phyloP scores from a whole-genome alignment of 53 echinoderm and acorn worm species.

The Luidia sarsii region DNA sequence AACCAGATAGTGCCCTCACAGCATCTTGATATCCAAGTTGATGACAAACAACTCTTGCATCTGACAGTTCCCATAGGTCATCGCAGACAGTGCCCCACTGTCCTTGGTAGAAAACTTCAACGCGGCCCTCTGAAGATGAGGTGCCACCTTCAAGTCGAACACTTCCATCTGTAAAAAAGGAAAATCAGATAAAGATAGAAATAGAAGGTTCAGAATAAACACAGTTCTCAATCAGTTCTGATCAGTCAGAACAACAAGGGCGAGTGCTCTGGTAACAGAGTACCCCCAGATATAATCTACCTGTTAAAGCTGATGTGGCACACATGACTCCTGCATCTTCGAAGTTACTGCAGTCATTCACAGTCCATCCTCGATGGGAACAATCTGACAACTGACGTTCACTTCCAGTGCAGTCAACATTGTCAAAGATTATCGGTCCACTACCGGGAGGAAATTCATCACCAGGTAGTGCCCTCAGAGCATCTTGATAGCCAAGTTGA shows the following conservation, averaged over 20 bases:
- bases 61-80: slow-evolving; percentile 8
- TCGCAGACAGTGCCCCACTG: slow-evolving; percentile 24
- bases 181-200: too few species aligned
- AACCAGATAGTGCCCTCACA: background rate
- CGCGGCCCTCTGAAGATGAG: background rate
- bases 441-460: background rate
- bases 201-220: too few species aligned
- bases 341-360: slow-evolving; percentile 13
- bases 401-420: slow-evolving; percentile 23
- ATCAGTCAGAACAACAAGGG: too few species aligned
- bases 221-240: too few species aligned
- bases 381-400: slow-evolving; percentile 4
- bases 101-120: slow-evolving; percentile 23
- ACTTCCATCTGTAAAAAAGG: slow-evolving; percentile 23
- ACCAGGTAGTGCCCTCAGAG: background rate
- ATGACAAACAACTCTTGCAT: slow-evolving; percentile 28
- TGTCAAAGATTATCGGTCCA: slow-evolving; percentile 15
- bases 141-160: slow-evolving; percentile 9
- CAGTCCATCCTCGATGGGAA: slow-evolving; percentile 29
- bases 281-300: too few species aligned
- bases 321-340: slow-evolving; percentile 40
- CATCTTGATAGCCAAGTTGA: slow-evolving; percentile 17
- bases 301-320: background rate
- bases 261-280: too few species aligned
- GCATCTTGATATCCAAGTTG: slow-evolving; percentile 32